Evolutionary conservation across 2,888 invertebrate genomes (phyloP), one percentile per base, ranked within the genome.

Genomic region (Strigamia crassipes): DNA sequence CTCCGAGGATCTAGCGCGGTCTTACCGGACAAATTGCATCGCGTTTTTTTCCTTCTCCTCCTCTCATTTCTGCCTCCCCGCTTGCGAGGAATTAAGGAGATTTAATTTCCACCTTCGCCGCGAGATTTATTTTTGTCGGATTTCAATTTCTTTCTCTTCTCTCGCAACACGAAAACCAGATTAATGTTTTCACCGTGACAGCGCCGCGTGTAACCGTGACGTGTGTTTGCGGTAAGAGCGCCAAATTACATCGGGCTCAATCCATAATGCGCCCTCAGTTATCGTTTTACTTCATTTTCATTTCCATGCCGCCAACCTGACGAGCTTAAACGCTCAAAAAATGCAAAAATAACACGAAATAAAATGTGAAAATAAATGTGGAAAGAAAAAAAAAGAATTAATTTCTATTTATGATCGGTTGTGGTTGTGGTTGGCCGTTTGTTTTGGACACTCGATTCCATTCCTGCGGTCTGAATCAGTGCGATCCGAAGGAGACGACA

Each of bases 241-340:
- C n/a, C 18, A 56, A 56, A 56, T 73, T 73, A 73, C 73, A 73
- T 73, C 31, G 73, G 13, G 31, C 73, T 31, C 73, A 73, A 73
- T 73, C 73, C 73, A 73, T 73, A 56, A 56, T 31, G 13, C 73
- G 27, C 23, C 15, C 31, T 73, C 31, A 73, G 27, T 73, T 73
- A 73, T 73, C 73, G 73, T 73, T 73, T 73, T 73, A 73, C 73
- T 73, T 31, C 73, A 73, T 73, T 73, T 73, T 31, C 73, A 73
- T 73, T 73, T 73, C 73, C 73, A 73, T 73, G 27, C 27, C 73
- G 73, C 73, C 27, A 73, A 73, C 31, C 73, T 73, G 73, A 73
- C 73, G 31, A 56, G 27, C 73, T 73, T 73, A 12, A 31, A 2
- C 23, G 12, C 73, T n/a, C n/a, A n/a, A n/a, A n/a, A n/a, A n/a